Evolutionary conservation across 2,888 invertebrate species (phyloP), one percentile per base, ranked within the genome.

Genomic region (Lasioglossum villosulum): DNA sequence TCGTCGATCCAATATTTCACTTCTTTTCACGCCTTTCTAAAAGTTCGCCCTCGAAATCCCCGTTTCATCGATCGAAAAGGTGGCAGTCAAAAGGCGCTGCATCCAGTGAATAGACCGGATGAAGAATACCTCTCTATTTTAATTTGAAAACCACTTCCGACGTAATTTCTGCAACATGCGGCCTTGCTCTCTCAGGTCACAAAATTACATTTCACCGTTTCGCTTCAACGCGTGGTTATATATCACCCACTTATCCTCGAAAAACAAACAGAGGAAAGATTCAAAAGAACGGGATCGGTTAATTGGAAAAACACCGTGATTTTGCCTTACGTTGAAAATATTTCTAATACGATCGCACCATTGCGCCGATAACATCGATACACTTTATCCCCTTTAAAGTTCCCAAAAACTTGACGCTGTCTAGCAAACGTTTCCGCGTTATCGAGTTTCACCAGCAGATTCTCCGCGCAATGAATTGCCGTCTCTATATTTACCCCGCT

Each of bases 71-170:
- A 56, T 56, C 56, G n/a, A n/a, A 52, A n/a, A n/a, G 56, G 56
- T 56, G n/a, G 56, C n/a, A n/a, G 56, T 56, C 56, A n/a, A 0
- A 56, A 56, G 56, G n/a, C n/a, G 10, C 56, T 23, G n/a, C 56
- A 23, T n/a, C 10, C 4, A 10, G n/a, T 56, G n/a, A 56, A 56
- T 56, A n/a, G 56, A 56, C 56, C 56, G 56, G 56, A 56, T 12
- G 56, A 56, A n/a, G 56, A 56, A 56, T 56, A 56, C n/a, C 56
- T 56, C 56, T n/a, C 56, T n/a, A n/a, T 56, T 56, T 56, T 56
- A n/a, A 56, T n/a, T 56, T n/a, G n/a, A 2, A n/a, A 56, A 56
- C n/a, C 56, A 3, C 10, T n/a, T 56, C 56, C 56, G n/a, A n/a
- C n/a, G n/a, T 56, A n/a, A 4, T 56, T 56, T n/a, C 1, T n/a